Percentiles rank a stretch among this genome's conserved stretches.
phyloP scores from a whole-genome alignment of 1,140 invertebrate species.

The Drosophila pachea region DNA sequence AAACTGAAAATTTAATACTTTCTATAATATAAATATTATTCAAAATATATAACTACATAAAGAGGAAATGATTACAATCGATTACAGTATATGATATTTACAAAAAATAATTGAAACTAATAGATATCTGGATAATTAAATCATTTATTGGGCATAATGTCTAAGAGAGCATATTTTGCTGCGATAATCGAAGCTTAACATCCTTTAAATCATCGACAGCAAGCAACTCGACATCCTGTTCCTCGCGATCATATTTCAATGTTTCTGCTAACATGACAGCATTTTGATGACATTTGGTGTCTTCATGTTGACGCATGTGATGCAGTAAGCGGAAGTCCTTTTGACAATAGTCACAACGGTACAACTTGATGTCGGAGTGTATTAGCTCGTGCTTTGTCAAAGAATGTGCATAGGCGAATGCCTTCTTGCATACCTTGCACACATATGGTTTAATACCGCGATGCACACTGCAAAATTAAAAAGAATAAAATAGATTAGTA shows the following conservation, averaged over 20 bases:
- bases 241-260: conserved; percentile 43
- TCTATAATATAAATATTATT: too few relatives aligned
- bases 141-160: conserved; percentile 45
- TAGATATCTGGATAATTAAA: too few relatives aligned
- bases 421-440: conserved; percentile 71
- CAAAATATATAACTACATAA: too few relatives aligned
- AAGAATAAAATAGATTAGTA: not conserved
- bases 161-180: conserved; percentile 82
- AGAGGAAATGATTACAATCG: not conserved
- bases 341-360: conserved; percentile 69
- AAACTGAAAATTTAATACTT: too few relatives aligned
- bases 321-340: conserved; percentile 75
- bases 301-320: conserved; percentile 75
- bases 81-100: too few relatives aligned
- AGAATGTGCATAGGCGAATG: conserved; percentile 71
- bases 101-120: too few relatives aligned
- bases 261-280: conserved; percentile 62
- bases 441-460: conserved; percentile 73
- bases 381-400: conserved; percentile 73
- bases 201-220: conserved; percentile 39
- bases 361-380: conserved; percentile 71
- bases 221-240: conserved; percentile 45
- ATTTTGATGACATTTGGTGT: conserved; percentile 72
- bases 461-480: conserved; percentile 53
- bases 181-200: conserved; percentile 25